Conservation (phyloP, 2,888 invertebrate genomes). For the Apamea anceps region DNA sequence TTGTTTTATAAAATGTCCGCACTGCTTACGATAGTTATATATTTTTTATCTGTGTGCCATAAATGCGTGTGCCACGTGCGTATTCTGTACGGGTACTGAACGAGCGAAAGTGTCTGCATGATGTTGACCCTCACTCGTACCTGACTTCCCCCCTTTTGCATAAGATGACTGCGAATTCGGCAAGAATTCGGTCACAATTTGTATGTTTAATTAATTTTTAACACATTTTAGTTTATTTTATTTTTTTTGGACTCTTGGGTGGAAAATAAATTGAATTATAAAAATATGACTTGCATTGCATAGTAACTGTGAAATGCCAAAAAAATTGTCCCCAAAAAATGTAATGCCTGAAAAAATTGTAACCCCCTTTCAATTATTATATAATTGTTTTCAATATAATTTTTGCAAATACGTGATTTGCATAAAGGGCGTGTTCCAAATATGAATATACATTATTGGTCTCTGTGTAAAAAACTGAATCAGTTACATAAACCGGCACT, state of each 20-base stretch:
- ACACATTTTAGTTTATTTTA: not conserved
- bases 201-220: constrained; percentile 12
- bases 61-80: constrained; percentile 77
- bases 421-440: constrained; percentile 9
- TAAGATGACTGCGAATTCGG: constrained; percentile 57
- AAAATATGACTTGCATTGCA: not conserved
- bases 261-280: not conserved
- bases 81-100: constrained; percentile 79
- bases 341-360: not conserved
- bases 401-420: not conserved
- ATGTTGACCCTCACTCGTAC: constrained; percentile 73
- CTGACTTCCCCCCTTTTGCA: constrained; percentile 73
- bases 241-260: not conserved
- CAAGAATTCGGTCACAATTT: constrained; percentile 57
- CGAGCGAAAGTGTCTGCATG: constrained; percentile 83
- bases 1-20: constrained; percentile 4
- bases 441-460: constrained; percentile 16
- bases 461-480: constrained; percentile 28
- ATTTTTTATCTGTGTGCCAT: constrained; percentile 41
- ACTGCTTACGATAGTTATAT: constrained; percentile 26
- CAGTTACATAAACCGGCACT: constrained; percentile 58
- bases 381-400: not conserved
- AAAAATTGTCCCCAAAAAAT: not conserved
- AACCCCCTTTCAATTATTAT: not conserved
- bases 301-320: not conserved